Conservation (phyloP, 2,113 vertebrate species). For the Cervus canadensis region DNA sequence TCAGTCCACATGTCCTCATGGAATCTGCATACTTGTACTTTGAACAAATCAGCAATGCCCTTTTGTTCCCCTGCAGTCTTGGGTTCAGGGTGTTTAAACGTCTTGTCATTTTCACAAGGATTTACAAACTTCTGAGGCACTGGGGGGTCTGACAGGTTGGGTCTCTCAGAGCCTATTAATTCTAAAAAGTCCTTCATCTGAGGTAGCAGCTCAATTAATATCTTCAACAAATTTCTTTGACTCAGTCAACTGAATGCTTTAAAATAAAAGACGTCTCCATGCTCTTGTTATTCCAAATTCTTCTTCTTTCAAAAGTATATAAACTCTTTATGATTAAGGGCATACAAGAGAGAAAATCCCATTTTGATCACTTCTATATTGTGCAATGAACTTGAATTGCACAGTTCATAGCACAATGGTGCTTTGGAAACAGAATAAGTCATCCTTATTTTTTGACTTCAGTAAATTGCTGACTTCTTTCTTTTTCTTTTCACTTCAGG, state of each 20-base stretch:
- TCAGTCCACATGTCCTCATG: constrained; percentile 57
- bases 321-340: constrained; percentile 13
- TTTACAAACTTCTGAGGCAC: constrained; percentile 54
- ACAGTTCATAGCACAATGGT: constrained; percentile 21
- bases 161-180: constrained; percentile 67
- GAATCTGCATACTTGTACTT: not conserved
- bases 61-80: constrained; percentile 51
- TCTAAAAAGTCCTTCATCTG: constrained; percentile 64
- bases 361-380: not conserved
- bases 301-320: constrained; percentile 12
- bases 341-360: not conserved
- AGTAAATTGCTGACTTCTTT: constrained; percentile 17
- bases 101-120: constrained; percentile 69
- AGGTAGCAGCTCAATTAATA: constrained; percentile 55
- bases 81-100: constrained; percentile 62
- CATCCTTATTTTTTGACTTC: not conserved
- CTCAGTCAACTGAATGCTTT: constrained; percentile 38
- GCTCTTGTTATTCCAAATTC: constrained; percentile 26
- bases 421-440: not conserved
- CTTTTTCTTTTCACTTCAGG: not conserved
- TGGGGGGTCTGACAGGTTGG: constrained; percentile 71
- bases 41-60: constrained; percentile 33
- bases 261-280: not conserved
- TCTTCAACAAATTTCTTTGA: constrained; percentile 45
- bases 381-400: not conserved